These are phyloP conservation scores for Aspiorhynchus laticeps DNA, from an alignment of 2,113 vertebrate species.

Conservation along the genomic window DNA sequence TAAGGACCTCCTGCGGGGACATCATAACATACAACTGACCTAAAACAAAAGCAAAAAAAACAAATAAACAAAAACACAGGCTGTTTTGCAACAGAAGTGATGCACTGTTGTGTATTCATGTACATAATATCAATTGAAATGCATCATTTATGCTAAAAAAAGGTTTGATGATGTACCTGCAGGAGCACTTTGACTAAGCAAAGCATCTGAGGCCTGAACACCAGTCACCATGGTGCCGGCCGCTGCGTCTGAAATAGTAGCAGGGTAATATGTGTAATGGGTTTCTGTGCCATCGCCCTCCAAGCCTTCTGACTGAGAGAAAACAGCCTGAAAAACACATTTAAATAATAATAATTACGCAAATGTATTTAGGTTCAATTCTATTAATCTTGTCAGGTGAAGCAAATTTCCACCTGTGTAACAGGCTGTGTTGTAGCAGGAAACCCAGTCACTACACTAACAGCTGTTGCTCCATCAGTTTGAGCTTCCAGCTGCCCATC, in stretches of 20 bases:
- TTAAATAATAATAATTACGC: background rate
- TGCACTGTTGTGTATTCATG: background rate
- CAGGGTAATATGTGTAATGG: constrained; percentile 80
- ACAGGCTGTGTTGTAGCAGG: constrained; percentile 84
- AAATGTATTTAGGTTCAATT: background rate
- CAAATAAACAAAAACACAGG: background rate
- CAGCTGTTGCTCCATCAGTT: constrained; percentile 84
- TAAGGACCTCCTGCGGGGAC: constrained; percentile 93
- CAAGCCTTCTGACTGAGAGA: constrained; percentile 76
- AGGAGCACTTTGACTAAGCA: constrained; percentile 77
- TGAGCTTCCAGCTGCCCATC: constrained; percentile 91
- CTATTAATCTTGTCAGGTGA: background rate
- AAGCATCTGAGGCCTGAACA: constrained; percentile 75
- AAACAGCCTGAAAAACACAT: constrained; percentile 69
- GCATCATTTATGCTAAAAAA: background rate
- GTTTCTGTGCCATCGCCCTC: constrained; percentile 75
- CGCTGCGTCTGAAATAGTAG: constrained; percentile 75
- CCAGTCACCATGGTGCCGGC: constrained; percentile 79
- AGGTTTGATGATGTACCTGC: constrained; percentile 63
- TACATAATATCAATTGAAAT: background rate
- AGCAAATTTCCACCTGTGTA: constrained; percentile 80
- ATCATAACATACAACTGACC: constrained; percentile 97
- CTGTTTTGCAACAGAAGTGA: background rate
- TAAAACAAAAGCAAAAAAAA: constrained; percentile 58
- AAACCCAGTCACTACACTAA: constrained; percentile 85